Evolutionary conservation across 2,888 invertebrate genomes (phyloP).

Genomic region (Cataglyphis cursor): DNA sequence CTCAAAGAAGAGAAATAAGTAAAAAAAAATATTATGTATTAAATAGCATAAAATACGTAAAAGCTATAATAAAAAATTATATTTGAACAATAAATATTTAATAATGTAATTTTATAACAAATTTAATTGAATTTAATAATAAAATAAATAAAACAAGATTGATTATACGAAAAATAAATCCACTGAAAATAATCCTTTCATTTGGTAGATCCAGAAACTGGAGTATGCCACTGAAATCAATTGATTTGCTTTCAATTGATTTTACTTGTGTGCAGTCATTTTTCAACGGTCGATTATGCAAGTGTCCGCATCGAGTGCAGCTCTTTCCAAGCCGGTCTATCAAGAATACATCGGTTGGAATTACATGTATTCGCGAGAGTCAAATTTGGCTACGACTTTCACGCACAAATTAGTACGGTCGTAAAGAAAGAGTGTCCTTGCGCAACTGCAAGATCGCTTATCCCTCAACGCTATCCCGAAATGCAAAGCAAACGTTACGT

Average conservation of each 20-base stretch:
- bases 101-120: not conserved
- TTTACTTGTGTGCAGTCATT: conserved; percentile 19
- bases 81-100: not conserved
- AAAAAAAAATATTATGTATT: not conserved
- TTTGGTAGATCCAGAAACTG: not conserved
- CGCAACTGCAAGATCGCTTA: conserved; percentile 47
- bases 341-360: conserved; percentile 41
- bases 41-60: too few relatives aligned
- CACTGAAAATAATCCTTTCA: conserved; percentile 3
- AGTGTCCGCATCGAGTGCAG: conserved; percentile 1
- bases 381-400: conserved; percentile 65
- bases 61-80: not conserved
- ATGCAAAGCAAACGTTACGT: conserved; percentile 61
- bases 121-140: not conserved
- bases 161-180: too few relatives aligned
- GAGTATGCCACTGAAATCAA: conserved; percentile 14
- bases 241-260: conserved; percentile 44
- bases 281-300: conserved; percentile 36
- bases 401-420: conserved; percentile 40
- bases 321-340: conserved; percentile 20
- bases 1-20: not conserved
- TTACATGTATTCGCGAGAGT: conserved; percentile 45
- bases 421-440: conserved; percentile 51
- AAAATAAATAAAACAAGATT: conserved; percentile 8
- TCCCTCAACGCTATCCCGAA: conserved; percentile 60